phyloP scores from a whole-genome alignment of 92 coral and sea anemone genomes.

The Palythoa grandis region DNA sequence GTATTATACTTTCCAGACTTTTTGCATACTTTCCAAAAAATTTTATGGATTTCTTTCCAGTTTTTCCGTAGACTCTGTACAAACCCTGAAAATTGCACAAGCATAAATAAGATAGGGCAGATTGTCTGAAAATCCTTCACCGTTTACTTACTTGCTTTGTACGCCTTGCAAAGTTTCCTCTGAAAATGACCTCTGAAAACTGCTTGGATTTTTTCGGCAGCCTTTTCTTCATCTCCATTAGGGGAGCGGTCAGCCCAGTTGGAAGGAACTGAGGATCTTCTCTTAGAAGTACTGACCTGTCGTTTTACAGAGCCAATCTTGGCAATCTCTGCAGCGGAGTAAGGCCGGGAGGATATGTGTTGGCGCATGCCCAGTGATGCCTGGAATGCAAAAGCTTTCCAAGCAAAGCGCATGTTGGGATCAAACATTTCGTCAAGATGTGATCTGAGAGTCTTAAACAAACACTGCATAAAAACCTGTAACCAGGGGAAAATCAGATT shows the following conservation, averaged over 20 bases:
- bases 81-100: no score
- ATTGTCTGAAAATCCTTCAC: no score
- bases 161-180: slow-evolving; percentile 85
- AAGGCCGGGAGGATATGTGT: slow-evolving; percentile 82
- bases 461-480: slow-evolving; percentile 89
- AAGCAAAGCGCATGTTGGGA: slow-evolving; percentile 91
- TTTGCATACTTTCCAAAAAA: no score
- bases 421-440: slow-evolving; percentile 90
- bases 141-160: slow-evolving; percentile 64
- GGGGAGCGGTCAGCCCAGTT: slow-evolving; percentile 79
- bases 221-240: slow-evolving; percentile 72
- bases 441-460: slow-evolving; percentile 76
- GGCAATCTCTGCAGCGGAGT: slow-evolving; percentile 94
- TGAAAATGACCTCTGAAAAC: slow-evolving; percentile 87
- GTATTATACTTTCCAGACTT: no score
- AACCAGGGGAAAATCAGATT: background rate
- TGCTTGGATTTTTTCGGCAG: slow-evolving; percentile 95
- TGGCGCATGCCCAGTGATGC: slow-evolving; percentile 88
- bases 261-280: slow-evolving; percentile 63
- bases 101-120: no score
- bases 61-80: no score
- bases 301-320: slow-evolving; percentile 82
- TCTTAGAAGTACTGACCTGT: slow-evolving; percentile 52
- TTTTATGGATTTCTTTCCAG: no score
- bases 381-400: slow-evolving; percentile 95